Base-by-base conservation (phyloP, 1,140 invertebrate genomes). In the Drosophila pseudoananassae region DNA sequence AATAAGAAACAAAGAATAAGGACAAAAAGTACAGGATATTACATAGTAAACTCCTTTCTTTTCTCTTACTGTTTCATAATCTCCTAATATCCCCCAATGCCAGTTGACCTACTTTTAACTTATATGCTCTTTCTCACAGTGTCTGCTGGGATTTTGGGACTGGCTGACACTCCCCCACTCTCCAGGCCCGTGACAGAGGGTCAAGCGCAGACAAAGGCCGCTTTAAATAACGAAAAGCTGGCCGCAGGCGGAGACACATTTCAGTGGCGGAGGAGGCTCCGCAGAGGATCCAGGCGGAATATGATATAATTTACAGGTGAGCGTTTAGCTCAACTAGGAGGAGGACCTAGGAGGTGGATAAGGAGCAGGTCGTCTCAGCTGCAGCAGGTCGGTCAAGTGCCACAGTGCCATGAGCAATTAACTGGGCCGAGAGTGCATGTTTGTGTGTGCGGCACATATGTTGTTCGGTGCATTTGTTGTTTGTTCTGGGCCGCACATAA, bases 211-310 rank as follows among this genome's bases (percentile, higher is more conserved):
- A 87, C 78, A 85, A 85, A 82, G 83, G 74, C 64, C 47, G 57
- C 52, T 87, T 82, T 87, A 87, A 85, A 82, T 85, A 85, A 85
- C 80, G 69, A 87, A 88, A 88, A 76, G 23, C 57, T 71, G 59
- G 82, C 73, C 77, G 55, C 77, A 46, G 72, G 60, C 40, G 15
- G 14, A 17, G n/a, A 17, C 40, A 8, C 38, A 40, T 31, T 31
- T 31, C 58, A 53, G 36, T 38, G 36, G 43, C 58, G 46, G 52
- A 76, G 58, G 72, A 76, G 58, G 66, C 58, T 60, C 63, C 45
- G 81, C 47, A 60, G 27, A 25, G 45, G 31, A 52, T 52, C 38
- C 65, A 29, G 70, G 27, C 17, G 7, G n/a, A 73, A 43, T 15
- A 36, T 36, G 33, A 73, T 63, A 40, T 73, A 65, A 71, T 69